phyloP scores from a whole-genome alignment of 2,888 invertebrate genomes.

The Dicranocentrus wangi region DNA sequence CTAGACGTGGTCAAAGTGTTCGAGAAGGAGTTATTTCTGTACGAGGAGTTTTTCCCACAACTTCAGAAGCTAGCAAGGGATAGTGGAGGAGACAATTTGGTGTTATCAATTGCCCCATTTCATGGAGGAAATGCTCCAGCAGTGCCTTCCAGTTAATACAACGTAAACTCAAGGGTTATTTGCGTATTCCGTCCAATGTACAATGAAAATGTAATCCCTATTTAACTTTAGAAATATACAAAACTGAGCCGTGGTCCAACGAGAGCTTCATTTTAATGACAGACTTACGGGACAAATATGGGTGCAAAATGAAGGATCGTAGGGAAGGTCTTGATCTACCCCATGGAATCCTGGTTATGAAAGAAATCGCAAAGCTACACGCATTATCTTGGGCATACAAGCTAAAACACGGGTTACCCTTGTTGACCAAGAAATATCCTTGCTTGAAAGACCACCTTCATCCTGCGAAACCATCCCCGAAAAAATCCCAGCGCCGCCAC shows the following conservation, averaged over 20 bases:
- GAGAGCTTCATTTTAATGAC: conserved; percentile 48
- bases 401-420: conserved; percentile 13
- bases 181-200: too few species aligned
- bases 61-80: conserved; percentile 7
- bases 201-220: too few species aligned
- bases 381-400: conserved; percentile 53
- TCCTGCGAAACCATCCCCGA: not conserved
- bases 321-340: conserved; percentile 59
- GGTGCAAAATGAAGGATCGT: conserved; percentile 66
- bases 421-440: conserved; percentile 26
- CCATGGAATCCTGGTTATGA: conserved; percentile 65
- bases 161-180: conserved; percentile 35
- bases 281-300: conserved; percentile 44
- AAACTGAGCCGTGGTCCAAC: conserved; percentile 20
- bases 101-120: conserved; percentile 24
- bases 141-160: not conserved
- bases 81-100: not conserved
- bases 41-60: conserved; percentile 22
- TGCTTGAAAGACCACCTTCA: conserved; percentile 40
- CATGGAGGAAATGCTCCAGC: conserved; percentile 40
- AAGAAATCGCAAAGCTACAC: conserved; percentile 65
- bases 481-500: not conserved
- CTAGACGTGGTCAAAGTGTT: conserved; percentile 33
- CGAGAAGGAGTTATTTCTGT: conserved; percentile 45
- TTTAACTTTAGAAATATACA: too few species aligned